Base-by-base conservation (phyloP, 2,888 invertebrate species). In the Osmoderma eremita region DNA sequence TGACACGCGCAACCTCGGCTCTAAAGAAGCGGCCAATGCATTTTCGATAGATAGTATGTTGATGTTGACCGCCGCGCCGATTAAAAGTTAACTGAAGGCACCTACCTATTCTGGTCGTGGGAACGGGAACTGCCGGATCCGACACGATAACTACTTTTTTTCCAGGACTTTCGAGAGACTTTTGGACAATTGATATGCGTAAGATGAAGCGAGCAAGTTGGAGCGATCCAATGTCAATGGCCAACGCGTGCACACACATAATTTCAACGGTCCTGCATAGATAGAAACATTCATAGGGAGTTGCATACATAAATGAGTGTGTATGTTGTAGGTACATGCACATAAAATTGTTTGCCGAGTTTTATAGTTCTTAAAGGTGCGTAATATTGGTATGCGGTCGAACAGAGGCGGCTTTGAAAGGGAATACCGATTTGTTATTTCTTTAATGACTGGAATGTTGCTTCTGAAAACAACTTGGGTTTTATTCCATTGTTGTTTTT, bases 141-240 rank as follows among this genome's bases (percentile, higher is more conserved):
- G 30, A 53, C 12, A 17, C 38, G 38, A 12, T 53, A 38, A 53
- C 38, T 36, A 51, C n/a, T 45, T 45, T 45, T 58, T 45, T 61
- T 45, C 45, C 24, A 61, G 30, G 45, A 61, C 30, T 61, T 61
- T 61, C 58, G 45, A 61, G 24, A 61, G 45, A 61, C 24, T 36
- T 61, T 61, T 61, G 45, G 30, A 61, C 58, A 30, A 61, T 61
- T 61, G 58, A 61, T 61, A 61, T 61, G 58, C 58, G 41, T 13
- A 45, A 45, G 45, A 61, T 61, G 48, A 61, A 61, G 45, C 58
- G 45, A 30, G 30, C 58, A 30, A 30, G 58, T 15, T 58, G 15
- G 45, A 61, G 41, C 45, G n/a, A 45, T 61, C 36, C 45, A 61
- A 61, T 58, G 58, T 58, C 58, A 58, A 58, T 45, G 58, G 36